Evolutionary conservation across 2,888 invertebrate species (phyloP).

Genomic region (Diploptera punctata): DNA sequence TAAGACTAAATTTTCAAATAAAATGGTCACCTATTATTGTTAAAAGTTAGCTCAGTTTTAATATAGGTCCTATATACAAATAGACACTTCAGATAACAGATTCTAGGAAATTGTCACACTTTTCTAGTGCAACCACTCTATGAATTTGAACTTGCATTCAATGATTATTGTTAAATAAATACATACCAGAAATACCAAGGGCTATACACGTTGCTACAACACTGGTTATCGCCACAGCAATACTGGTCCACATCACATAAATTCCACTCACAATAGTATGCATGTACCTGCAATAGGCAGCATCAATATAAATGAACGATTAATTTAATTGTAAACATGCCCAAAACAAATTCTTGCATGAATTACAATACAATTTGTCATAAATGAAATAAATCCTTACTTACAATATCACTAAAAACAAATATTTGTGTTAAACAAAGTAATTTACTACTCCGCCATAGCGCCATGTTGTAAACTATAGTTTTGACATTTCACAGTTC

Average conservation of each 20-base stretch:
- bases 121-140: no score
- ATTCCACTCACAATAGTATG: slow-evolving; percentile 42
- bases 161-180: not conserved
- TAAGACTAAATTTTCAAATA: no score
- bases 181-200: slow-evolving; percentile 42
- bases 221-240: slow-evolving; percentile 42
- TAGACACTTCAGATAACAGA: no score
- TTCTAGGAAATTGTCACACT: no score
- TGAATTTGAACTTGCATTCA: no score
- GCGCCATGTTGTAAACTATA: slow-evolving; percentile 12
- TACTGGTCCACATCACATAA: slow-evolving; percentile 41
- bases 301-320: no score
- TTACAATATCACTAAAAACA: slow-evolving; percentile 20
- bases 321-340: no score
- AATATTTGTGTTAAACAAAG: slow-evolving; percentile 18
- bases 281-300: slow-evolving; percentile 36
- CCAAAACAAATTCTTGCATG: no score
- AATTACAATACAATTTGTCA: not conserved
- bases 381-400: not conserved
- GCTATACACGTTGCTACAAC: slow-evolving; percentile 42
- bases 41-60: no score
- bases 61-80: no score
- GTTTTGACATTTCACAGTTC: no score
- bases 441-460: slow-evolving; percentile 2
- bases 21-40: no score